Percentiles rank a stretch among this genome's conserved stretches.
Conservation (phyloP, 2,888 invertebrate species). For the Malacosoma neustria region DNA sequence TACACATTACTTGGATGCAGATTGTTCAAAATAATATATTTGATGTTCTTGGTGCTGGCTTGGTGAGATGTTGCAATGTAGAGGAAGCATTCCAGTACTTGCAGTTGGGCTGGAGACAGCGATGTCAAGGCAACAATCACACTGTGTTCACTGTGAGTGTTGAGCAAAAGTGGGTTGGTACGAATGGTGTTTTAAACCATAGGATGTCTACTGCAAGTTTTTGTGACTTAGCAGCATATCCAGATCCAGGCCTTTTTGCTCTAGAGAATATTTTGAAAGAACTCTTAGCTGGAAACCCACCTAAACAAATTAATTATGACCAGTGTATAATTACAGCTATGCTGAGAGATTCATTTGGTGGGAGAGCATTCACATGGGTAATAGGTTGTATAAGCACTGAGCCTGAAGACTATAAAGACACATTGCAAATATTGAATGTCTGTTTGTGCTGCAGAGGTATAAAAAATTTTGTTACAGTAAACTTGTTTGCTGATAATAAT, state of each 20-base stretch:
- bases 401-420: conserved; percentile 79
- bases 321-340: conserved; percentile 81
- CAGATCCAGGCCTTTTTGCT: conserved; percentile 78
- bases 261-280: conserved; percentile 79
- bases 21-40: conserved; percentile 79
- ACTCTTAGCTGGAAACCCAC: conserved; percentile 68
- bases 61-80: conserved; percentile 76
- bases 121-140: conserved; percentile 75
- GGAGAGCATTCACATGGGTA: conserved; percentile 82
- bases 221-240: conserved; percentile 77
- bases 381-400: conserved; percentile 83
- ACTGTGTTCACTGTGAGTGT: conserved; percentile 82
- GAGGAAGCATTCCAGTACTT: conserved; percentile 82
- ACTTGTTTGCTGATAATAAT: conserved; percentile 80
- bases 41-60: conserved; percentile 73
- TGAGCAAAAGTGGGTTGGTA: conserved; percentile 82
- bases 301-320: conserved; percentile 73
- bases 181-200: conserved; percentile 80
- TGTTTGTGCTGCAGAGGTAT: conserved; percentile 80
- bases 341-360: conserved; percentile 84
- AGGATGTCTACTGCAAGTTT: conserved; percentile 84
- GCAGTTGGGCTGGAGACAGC: conserved; percentile 77
- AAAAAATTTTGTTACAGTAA: conserved; percentile 81
- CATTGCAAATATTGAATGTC: conserved; percentile 80
- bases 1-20: conserved; percentile 84